phyloP scores from a whole-genome alignment of 2,888 invertebrate genomes.

The Pantelozetes paolii region DNA sequence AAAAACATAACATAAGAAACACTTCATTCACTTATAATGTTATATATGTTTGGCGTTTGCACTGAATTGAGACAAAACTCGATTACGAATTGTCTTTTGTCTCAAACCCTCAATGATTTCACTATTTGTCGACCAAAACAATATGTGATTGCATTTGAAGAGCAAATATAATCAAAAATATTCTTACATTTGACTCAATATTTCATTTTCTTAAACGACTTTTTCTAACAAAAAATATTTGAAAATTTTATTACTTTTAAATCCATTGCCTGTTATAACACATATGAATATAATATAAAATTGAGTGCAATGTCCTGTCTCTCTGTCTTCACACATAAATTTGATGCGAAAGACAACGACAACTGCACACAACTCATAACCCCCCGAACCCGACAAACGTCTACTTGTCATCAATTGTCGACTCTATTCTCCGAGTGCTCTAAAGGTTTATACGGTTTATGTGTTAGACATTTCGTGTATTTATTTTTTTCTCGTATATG shows the following conservation, averaged over 20 bases:
- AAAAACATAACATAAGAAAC: neutral
- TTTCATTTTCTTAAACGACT: slow-evolving; percentile 6
- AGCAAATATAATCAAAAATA: neutral
- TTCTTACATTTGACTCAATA: neutral
- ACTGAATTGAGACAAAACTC: slow-evolving; percentile 25
- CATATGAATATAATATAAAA: neutral
- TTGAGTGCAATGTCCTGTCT: slow-evolving; percentile 35
- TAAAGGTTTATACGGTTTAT: slow-evolving; percentile 12
- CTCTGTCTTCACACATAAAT: slow-evolving; percentile 16
- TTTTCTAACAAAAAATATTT: neutral
- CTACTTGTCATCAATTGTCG: slow-evolving; percentile 27
- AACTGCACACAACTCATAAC: neutral
- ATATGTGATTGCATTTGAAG: slow-evolving; percentile 25
- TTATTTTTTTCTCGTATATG: neutral
- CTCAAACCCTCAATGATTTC: neutral
- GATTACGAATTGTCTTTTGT: slow-evolving; percentile 15
- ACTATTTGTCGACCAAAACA: neutral
- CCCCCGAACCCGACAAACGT: neutral
- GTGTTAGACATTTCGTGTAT: slow-evolving; percentile 20
- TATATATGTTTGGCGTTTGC: slow-evolving; percentile 13
- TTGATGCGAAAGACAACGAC: slow-evolving; percentile 19
- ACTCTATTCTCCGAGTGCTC: neutral
- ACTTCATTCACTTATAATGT: slow-evolving; percentile 28
- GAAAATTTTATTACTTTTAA: neutral
- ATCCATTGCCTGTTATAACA: neutral